Conservation (phyloP, 1,140 invertebrate species). For the Leptinotarsa texana region DNA sequence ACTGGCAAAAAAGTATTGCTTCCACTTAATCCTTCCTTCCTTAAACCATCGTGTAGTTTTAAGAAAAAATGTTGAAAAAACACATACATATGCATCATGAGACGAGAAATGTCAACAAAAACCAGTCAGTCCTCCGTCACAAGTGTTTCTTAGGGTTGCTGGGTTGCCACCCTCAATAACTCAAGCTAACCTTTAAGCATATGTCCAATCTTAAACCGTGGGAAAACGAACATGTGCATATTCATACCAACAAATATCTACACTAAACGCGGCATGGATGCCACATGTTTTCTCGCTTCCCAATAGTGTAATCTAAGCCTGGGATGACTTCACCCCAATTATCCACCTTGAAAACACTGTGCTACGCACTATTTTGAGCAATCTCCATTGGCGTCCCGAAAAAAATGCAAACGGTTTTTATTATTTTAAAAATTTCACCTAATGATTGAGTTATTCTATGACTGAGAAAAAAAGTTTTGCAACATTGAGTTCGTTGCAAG, state of each 20-base stretch:
- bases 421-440: too few relatives aligned
- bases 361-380: constrained; percentile 16
- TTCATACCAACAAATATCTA: constrained; percentile 8
- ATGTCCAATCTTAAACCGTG: constrained; percentile 16
- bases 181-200: constrained; percentile 18
- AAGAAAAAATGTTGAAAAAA: too few relatives aligned
- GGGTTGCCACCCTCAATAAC: constrained; percentile 17
- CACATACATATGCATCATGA: background rate
- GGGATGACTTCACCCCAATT: constrained; percentile 19
- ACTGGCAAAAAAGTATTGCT: too few relatives aligned
- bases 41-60: too few relatives aligned
- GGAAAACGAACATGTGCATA: constrained; percentile 24
- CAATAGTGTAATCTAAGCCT: constrained; percentile 1
- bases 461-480: too few relatives aligned
- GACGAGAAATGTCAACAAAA: constrained; percentile 21
- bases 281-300: constrained; percentile 11
- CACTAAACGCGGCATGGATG: background rate
- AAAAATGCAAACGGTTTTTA: background rate
- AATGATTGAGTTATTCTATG: too few relatives aligned
- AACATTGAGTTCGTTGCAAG: too few relatives aligned
- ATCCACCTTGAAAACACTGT: constrained; percentile 15
- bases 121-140: constrained; percentile 8
- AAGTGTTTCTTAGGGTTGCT: constrained; percentile 27
- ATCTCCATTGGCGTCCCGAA: constrained; percentile 10
- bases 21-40: too few relatives aligned